Percentiles rank a stretch among this genome's conserved stretches.
Conservation (phyloP, 2,113 vertebrate genomes). For the Ptyas mucosa region DNA sequence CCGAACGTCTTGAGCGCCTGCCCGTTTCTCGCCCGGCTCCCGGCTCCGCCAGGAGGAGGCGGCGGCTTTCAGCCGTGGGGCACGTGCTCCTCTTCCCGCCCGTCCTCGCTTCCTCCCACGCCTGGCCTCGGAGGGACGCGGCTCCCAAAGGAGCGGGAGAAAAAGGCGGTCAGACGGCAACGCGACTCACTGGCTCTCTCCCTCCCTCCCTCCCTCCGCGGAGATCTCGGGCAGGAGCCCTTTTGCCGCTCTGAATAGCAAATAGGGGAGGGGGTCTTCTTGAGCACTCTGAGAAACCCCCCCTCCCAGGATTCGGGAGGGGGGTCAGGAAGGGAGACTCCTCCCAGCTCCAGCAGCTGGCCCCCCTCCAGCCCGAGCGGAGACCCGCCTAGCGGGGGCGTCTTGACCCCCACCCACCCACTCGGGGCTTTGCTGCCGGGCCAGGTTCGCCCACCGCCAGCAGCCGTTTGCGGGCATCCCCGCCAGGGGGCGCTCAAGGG, state of each 20-base stretch:
- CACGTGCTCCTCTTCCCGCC: not conserved
- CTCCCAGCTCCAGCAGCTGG: too few species aligned
- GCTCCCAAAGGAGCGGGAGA: not conserved
- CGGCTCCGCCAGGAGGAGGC: too few species aligned
- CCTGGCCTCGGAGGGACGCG: not conserved
- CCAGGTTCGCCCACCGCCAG: not conserved
- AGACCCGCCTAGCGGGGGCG: too few species aligned
- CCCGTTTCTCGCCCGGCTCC: not conserved
- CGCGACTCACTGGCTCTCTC: too few species aligned
- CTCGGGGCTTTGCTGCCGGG: not conserved
- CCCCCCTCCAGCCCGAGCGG: too few species aligned
- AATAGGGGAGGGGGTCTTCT: not conserved
- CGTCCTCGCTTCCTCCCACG: fast-evolving
- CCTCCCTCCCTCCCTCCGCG: too few species aligned
- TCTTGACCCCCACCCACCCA: not conserved
- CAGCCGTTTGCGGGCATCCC: not conserved
- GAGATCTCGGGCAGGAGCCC: not conserved
- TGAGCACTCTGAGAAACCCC: not conserved
- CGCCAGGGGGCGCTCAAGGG: not conserved
- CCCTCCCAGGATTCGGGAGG: too few species aligned
- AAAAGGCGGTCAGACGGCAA: not conserved
- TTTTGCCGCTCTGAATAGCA: not conserved
- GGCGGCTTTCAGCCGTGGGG: not conserved
- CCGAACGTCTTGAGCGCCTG: not conserved
- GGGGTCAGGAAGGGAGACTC: too few species aligned